Evolutionary conservation across 2,888 invertebrate species (phyloP).

Genomic region (Dicyrtoma fusca): DNA sequence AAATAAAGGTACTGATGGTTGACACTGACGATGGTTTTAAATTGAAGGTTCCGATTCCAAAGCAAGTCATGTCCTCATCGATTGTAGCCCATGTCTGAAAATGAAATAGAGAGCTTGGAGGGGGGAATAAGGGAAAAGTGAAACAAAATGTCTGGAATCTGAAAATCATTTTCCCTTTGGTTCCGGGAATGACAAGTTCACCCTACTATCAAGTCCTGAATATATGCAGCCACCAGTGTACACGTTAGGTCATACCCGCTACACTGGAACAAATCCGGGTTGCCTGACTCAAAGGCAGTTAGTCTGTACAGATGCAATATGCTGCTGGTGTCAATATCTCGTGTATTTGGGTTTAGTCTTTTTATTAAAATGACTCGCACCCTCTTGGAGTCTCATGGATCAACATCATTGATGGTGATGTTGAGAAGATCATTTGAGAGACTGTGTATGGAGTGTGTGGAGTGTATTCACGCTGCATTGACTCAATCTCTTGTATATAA

Average conservation of each 20-base stretch:
- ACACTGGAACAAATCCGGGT: background rate
- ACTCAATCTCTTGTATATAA: constrained; percentile 18
- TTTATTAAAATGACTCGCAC: constrained; percentile 33
- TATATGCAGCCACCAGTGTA: background rate
- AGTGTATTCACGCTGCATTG: constrained; percentile 25
- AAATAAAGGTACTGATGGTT: too few species aligned
- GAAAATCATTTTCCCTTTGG: constrained; percentile 17
- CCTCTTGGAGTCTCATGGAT: constrained; percentile 4
- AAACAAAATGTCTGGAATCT: constrained; percentile 25
- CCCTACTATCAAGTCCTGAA: background rate
- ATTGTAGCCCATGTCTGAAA: background rate
- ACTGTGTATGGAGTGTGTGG: too few species aligned
- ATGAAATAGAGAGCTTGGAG: constrained; percentile 10
- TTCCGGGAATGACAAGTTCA: background rate
- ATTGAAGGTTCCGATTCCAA: too few species aligned
- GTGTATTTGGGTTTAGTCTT: constrained; percentile 24
- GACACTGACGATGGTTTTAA: too few species aligned
- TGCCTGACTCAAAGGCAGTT: background rate
- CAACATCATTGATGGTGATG: constrained; percentile 1
- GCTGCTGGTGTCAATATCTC: constrained; percentile 16
- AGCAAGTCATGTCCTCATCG: too few species aligned
- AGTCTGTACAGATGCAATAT: background rate
- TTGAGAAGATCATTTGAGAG: constrained; percentile 3
- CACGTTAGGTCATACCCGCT: background rate
- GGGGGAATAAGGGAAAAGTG: constrained; percentile 15